These are phyloP conservation scores for Drosophila mojavensis DNA, from an alignment of 1,140 invertebrate species.

Conservation along the genomic window DNA sequence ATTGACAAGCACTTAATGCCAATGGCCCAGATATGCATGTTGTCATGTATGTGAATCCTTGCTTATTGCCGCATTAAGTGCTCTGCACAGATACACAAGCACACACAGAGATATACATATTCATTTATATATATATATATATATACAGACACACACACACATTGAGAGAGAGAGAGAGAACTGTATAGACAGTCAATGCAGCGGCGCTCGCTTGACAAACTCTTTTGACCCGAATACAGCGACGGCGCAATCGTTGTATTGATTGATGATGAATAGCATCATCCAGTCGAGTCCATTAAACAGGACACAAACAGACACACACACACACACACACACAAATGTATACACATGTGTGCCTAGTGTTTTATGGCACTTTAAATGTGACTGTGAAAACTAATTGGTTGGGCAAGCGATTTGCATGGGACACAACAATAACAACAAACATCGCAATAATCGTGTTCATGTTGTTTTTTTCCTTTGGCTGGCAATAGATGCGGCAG, in stretches of 20 bases:
- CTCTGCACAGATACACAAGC: conserved; percentile 26
- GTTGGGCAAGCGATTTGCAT: conserved; percentile 21
- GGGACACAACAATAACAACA: conserved; percentile 17
- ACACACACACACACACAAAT: conserved; percentile 3
- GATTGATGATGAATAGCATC: conserved; percentile 59
- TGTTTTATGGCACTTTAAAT: conserved; percentile 9
- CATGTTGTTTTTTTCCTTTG: conserved; percentile 6
- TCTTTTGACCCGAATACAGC: conserved; percentile 56
- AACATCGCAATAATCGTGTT: conserved; percentile 18
- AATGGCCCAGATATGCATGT: conserved; percentile 57
- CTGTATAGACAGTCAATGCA: conserved; percentile 29
- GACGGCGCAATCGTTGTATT: conserved; percentile 57
- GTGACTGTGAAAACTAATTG: conserved; percentile 20
- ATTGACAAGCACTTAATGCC: conserved; percentile 61
- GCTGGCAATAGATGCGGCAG: background rate
- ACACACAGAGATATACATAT: conserved; percentile 9
- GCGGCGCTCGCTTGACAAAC: conserved; percentile 50
- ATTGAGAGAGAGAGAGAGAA: conserved; percentile 5
- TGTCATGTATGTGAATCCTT: conserved; percentile 13
- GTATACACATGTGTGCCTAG: background rate
- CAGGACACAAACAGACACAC: conserved; percentile 3
- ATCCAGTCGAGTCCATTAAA: conserved; percentile 54
- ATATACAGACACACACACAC: conserved; percentile 18
- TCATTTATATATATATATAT: background rate
- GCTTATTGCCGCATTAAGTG: conserved; percentile 64